phyloP scores from a whole-genome alignment of 2,113 vertebrate genomes.

The Monopterus albus region DNA sequence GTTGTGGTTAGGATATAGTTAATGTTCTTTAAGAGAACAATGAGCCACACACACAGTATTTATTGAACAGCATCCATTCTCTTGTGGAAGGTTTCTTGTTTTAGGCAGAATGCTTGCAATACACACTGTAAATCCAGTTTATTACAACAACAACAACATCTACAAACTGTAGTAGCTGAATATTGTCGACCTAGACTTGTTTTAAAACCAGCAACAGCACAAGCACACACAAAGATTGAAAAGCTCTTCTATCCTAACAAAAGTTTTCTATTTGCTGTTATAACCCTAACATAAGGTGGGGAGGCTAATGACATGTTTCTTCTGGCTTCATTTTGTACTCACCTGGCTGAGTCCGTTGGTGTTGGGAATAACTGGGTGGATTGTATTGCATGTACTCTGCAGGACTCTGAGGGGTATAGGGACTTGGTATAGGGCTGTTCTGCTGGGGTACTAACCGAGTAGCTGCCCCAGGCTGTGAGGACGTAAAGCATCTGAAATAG shows the following conservation, averaged over 20 bases:
- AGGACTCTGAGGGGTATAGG: constrained; percentile 97
- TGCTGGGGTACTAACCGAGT: constrained; percentile 93
- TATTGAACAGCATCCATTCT: not conserved
- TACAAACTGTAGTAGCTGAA: not conserved
- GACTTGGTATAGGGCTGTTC: constrained; percentile 97
- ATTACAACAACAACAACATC: not conserved
- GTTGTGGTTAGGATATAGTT: not conserved
- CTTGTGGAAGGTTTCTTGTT: not conserved
- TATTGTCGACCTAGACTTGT: too few relatives aligned
- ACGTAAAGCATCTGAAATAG: constrained; percentile 90
- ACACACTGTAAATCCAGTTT: not conserved
- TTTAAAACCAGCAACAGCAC: not conserved
- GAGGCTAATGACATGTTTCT: not conserved
- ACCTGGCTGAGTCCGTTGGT: constrained; percentile 96
- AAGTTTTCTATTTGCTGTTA: not conserved
- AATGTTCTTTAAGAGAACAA: not conserved
- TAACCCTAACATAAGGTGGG: not conserved
- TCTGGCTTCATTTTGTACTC: constrained; percentile 45
- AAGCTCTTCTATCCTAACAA: constrained; percentile 2
- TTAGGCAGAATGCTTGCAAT: not conserved
- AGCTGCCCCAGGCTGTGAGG: constrained; percentile 91
- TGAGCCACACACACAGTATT: not conserved
- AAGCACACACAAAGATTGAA: constrained; percentile 4
- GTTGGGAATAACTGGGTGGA: constrained; percentile 92
- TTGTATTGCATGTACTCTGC: constrained; percentile 96